These are phyloP conservation scores for Chironomus striatipennis DNA, from an alignment of 1,140 invertebrate species.

Conservation along the genomic window DNA sequence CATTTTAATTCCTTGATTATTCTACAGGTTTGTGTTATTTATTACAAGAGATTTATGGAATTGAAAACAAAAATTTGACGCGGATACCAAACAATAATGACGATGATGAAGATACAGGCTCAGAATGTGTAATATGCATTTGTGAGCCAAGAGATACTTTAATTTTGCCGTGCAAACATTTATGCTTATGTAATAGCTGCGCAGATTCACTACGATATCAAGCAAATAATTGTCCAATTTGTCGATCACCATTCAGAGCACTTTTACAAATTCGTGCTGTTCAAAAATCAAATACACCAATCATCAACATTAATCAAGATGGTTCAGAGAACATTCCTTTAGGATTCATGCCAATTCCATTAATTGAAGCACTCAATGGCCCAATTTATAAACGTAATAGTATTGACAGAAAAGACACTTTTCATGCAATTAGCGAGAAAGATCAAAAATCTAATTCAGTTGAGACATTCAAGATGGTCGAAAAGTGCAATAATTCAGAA, in stretches of 20 bases:
- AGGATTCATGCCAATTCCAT: constrained; percentile 88
- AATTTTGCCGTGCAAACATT: constrained; percentile 94
- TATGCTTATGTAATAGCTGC: constrained; percentile 95
- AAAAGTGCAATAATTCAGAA: neutral
- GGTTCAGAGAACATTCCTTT: constrained; percentile 76
- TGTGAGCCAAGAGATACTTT: constrained; percentile 94
- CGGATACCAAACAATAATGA: constrained; percentile 51
- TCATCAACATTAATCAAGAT: constrained; percentile 21
- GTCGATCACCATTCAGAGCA: constrained; percentile 92
- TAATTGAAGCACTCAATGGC: constrained; percentile 98
- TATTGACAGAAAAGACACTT: constrained; percentile 3
- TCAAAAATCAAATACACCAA: constrained; percentile 56
- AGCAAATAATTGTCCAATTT: constrained; percentile 98
- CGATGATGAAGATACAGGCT: constrained; percentile 91
- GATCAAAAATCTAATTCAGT: constrained; percentile 16
- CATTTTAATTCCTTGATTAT: too few relatives aligned
- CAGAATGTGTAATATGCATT: constrained; percentile 99
- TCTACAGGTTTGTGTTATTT: constrained; percentile 68
- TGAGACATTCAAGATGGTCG: constrained; percentile 21
- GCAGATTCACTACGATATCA: constrained; percentile 94
- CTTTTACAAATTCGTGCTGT: constrained; percentile 92
- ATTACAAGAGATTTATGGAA: constrained; percentile 98
- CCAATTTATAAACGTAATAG: constrained; percentile 43
- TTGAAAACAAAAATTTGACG: constrained; percentile 89
- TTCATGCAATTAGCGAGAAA: neutral